Base-by-base conservation (phyloP, 1,140 invertebrate genomes). In the Metopolophium dirhodum region DNA sequence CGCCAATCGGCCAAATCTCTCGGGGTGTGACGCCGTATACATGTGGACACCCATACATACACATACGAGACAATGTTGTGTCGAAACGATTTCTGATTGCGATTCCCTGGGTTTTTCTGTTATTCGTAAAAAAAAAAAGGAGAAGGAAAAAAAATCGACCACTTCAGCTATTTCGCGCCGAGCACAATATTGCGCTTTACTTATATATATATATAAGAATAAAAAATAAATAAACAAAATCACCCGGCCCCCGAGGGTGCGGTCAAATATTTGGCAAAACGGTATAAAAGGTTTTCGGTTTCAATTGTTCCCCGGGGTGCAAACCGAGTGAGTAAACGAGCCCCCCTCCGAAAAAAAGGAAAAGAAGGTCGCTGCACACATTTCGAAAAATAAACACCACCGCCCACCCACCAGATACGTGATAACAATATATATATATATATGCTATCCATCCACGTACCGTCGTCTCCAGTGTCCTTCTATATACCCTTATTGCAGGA, bases 181-280 rank as follows among this genome's bases (percentile, higher is more conserved):
- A 88, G n/a, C 83, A 51, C 86, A 45, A 11, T 49, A 30, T 45
- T 30, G 47, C 47, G 86, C 37, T 45, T 41, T 85, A 26, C 37
- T 49, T 18, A 47, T n/a, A 47, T 47, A 47, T 49, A 87, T 30
- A 86, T 49, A 88, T 20, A 89, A 37, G 8, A 54, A 89, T 37
- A 57, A 51, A 89, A 37, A 89, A 77, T 77, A 89, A 89, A 57
- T 89, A 89, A 89, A 41, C 88, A 89, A 57, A 89, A 54, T 54
- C 49, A 57, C n/a, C 37, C 51, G 23, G 22, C 51, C 35, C 47
- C 35, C 57, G 37, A 26, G 61, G 57, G 61, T 77, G 41, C 61
- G 90, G 90, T 91, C 90, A 68, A 61, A 49, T 91, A 91, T 77
- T 91, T 91, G 61, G 57, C 90, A 77, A 91, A 91, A 91, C 90